phyloP scores from a whole-genome alignment of 2,888 invertebrate species.

The Orthosia incerta region DNA sequence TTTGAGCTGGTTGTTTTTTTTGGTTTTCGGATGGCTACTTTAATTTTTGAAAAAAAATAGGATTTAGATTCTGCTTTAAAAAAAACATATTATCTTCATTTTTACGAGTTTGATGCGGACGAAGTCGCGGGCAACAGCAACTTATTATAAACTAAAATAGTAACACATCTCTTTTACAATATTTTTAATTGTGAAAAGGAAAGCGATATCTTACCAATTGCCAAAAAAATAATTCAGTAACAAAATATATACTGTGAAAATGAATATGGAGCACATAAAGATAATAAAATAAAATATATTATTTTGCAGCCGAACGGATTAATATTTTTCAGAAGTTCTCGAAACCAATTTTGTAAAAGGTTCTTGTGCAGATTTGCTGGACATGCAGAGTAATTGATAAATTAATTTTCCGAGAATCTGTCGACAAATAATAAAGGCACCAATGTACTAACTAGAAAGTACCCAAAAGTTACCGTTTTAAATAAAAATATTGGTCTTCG shows the following conservation, averaged over 20 bases:
- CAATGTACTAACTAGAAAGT: neutral
- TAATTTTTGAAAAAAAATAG: no score
- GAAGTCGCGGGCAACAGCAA: no score
- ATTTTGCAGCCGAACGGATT: neutral
- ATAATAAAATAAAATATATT: neutral
- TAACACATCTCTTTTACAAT: no score
- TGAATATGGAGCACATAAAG: neutral
- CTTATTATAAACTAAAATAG: no score
- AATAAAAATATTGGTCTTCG: neutral
- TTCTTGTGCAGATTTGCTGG: neutral
- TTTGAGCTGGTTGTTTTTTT: no score
- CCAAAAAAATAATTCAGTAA: neutral
- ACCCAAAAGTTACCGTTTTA: neutral
- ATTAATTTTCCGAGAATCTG: slow-evolving; percentile 2
- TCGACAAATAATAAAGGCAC: neutral
- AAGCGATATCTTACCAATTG: no score
- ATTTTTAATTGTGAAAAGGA: no score
- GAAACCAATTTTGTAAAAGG: neutral
- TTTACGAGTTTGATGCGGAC: no score
- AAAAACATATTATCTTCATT: no score
- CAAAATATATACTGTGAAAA: neutral
- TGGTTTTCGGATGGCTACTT: no score
- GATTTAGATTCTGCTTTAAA: no score
- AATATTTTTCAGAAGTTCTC: neutral
- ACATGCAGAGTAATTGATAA: neutral